Evolutionary conservation across 1,140 invertebrate genomes (phyloP).

Genomic region (Agrypnia vestita): DNA sequence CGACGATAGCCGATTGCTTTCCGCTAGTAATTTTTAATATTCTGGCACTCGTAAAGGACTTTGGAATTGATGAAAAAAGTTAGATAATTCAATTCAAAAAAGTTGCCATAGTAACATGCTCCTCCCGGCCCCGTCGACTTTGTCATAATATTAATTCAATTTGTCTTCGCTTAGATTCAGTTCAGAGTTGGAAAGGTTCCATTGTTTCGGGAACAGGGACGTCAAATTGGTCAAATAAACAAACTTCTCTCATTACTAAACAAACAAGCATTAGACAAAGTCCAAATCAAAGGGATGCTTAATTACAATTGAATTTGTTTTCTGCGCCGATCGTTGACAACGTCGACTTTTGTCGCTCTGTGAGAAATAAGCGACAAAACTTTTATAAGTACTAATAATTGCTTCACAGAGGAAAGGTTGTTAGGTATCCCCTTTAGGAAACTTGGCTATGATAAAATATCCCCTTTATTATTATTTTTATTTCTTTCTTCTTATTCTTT

Average conservation of each 20-base stretch:
- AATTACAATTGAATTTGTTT: background rate
- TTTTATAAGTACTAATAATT: too few relatives aligned
- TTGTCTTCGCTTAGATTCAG: background rate
- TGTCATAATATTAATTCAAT: slow-evolving; percentile 7
- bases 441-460: too few relatives aligned
- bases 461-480: too few relatives aligned
- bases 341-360: too few relatives aligned
- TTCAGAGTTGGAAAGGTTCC: background rate
- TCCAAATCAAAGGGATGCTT: background rate
- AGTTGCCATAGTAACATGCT: background rate
- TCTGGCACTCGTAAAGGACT: background rate
- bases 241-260: slow-evolving; percentile 4
- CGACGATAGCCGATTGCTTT: too few relatives aligned
- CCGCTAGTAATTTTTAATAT: background rate
- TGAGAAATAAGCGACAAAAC: too few relatives aligned
- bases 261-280: slow-evolving; percentile 6
- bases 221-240: background rate
- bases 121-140: background rate
- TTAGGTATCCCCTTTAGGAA: too few relatives aligned
- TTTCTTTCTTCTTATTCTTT: too few relatives aligned
- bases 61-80: too few relatives aligned
- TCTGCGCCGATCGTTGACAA: too few relatives aligned
- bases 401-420: too few relatives aligned
- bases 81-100: too few relatives aligned
- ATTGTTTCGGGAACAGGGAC: slow-evolving; percentile 1